Conservation (phyloP, 2,797 vertebrate genomes). For the Mormyrops boulengeri region DNA sequence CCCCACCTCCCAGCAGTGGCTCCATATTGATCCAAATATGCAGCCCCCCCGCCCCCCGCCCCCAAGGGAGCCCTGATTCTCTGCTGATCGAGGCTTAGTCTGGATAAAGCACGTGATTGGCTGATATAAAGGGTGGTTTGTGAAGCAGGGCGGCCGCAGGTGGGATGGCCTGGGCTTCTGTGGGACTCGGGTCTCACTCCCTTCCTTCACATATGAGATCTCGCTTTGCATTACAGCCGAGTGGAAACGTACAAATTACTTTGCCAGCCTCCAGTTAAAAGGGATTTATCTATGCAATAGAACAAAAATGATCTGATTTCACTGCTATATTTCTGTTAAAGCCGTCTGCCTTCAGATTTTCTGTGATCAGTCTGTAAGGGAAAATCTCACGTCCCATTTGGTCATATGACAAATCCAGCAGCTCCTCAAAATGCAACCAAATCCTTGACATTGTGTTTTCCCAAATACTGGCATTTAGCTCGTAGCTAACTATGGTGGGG, state of each 20-base stretch:
- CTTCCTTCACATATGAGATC: not conserved
- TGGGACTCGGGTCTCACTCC: not conserved
- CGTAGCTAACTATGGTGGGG: not conserved
- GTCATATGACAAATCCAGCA: not conserved
- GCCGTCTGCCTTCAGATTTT: not conserved
- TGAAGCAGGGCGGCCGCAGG: not conserved
- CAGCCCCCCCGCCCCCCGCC: not conserved
- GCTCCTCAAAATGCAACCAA: not conserved
- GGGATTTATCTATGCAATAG: not conserved
- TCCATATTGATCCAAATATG: not conserved
- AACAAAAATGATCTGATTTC: not conserved
- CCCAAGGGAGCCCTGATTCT: not conserved
- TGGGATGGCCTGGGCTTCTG: not conserved
- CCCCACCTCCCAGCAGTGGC: slow-evolving; percentile 28
- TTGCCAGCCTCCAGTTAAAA: not conserved
- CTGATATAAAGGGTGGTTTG: not conserved
- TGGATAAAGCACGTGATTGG: not conserved
- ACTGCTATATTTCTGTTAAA: not conserved
- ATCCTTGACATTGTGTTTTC: not conserved
- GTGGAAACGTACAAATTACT: not conserved
- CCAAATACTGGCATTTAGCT: not conserved
- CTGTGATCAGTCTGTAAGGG: not conserved
- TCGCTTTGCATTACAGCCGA: not conserved
- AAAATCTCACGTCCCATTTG: not conserved
- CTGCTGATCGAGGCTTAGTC: not conserved